Evolutionary conservation across 2,797 vertebrate species (phyloP).

Genomic region (Chrysocyon brachyurus): DNA sequence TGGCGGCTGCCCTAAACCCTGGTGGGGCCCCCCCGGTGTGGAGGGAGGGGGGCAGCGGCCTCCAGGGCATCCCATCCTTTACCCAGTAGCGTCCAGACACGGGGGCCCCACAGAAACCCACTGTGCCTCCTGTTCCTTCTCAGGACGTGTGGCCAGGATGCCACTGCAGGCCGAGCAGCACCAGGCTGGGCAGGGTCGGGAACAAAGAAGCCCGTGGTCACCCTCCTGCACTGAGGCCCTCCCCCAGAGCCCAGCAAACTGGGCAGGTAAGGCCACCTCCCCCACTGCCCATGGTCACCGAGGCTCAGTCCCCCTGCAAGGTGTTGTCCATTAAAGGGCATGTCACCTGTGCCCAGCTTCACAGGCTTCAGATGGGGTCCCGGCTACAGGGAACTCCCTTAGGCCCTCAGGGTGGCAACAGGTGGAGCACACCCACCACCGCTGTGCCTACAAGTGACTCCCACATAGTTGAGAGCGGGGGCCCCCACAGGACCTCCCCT

Average conservation of each 20-base stretch:
- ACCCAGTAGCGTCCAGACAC: background rate
- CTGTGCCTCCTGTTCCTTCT: background rate
- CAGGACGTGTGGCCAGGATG: rapidly evolving
- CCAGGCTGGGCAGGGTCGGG: rapidly evolving
- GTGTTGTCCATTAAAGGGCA: background rate
- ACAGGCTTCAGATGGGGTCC: background rate
- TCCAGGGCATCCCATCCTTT: background rate
- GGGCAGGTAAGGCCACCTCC: background rate
- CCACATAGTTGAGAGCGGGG: background rate
- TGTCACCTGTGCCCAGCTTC: background rate
- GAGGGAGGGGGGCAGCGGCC: background rate
- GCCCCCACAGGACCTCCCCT: background rate
- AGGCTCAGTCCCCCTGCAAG: background rate
- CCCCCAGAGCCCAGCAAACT: background rate
- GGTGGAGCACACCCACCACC: background rate
- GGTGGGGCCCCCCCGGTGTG: rapidly evolving
- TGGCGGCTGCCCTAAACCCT: background rate
- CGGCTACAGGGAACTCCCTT: no score
- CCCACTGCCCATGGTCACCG: background rate
- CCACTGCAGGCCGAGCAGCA: background rate
- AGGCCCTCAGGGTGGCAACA: background rate
- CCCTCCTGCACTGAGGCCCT: background rate
- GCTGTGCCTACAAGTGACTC: rapidly evolving
- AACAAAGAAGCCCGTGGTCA: background rate
- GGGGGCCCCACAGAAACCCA: background rate